Percentiles rank a stretch among this genome's conserved stretches.
Conservation (phyloP, 2,113 vertebrate species). For the Xerus inauris region DNA sequence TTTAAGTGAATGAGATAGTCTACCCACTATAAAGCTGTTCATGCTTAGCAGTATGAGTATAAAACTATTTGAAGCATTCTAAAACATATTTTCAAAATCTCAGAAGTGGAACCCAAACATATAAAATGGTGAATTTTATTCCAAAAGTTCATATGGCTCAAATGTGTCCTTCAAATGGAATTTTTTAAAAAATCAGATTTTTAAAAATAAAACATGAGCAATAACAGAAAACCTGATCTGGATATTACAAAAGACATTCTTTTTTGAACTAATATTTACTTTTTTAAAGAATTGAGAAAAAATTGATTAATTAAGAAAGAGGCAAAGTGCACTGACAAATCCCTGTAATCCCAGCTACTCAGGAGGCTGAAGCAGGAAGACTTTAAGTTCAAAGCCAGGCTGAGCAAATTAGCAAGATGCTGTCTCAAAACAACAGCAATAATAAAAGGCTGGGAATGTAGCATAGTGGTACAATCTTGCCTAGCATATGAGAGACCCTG, state of each 20-base stretch:
- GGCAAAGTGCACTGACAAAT: background rate
- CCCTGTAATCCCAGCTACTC: background rate
- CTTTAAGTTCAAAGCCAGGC: background rate
- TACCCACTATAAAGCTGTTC: constrained; percentile 35
- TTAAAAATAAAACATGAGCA: background rate
- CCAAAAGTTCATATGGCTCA: background rate
- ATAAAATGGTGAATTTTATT: background rate
- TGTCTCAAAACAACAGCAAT: background rate
- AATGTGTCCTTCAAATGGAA: background rate
- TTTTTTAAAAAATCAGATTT: background rate
- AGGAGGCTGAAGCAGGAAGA: background rate
- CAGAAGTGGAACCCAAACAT: background rate
- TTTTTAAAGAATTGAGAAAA: background rate
- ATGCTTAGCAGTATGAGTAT: background rate
- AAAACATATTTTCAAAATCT: constrained; percentile 32
- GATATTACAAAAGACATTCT: background rate
- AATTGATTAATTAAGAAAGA: background rate
- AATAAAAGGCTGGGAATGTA: too few species aligned
- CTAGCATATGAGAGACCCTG: background rate
- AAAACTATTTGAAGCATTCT: background rate
- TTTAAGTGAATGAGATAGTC: constrained; percentile 6
- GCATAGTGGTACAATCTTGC: background rate
- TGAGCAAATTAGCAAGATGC: background rate
- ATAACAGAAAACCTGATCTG: background rate
- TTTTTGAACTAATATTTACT: background rate